Percentiles rank a stretch among this genome's conserved stretches.
Evolutionary conservation across 2,888 invertebrate species (phyloP).

Genomic region (Parapristionchus giblindavisi): DNA sequence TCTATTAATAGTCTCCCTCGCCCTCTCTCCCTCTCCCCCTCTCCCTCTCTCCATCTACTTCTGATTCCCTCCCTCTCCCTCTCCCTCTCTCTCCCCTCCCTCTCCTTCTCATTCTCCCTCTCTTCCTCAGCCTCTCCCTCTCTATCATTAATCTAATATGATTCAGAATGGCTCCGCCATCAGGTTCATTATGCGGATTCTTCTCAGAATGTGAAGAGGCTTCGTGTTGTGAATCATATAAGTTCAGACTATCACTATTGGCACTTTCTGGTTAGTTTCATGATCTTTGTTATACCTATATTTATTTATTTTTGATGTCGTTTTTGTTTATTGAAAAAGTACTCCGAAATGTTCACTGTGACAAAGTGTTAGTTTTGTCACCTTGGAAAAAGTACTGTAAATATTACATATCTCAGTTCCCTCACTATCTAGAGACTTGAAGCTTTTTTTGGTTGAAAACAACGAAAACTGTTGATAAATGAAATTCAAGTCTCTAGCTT

Average conservation of each 20-base stretch:
- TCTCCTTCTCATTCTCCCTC: neutral
- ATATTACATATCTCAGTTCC: too few species aligned
- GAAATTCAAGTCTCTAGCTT: too few species aligned
- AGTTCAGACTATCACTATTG: slow-evolving; percentile 31
- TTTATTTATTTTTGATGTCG: too few species aligned
- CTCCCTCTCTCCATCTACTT: neutral
- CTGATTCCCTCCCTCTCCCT: neutral
- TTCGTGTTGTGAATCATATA: slow-evolving; percentile 36
- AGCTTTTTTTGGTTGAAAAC: too few species aligned
- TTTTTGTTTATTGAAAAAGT: too few species aligned
- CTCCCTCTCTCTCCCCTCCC: slow-evolving; percentile 28
- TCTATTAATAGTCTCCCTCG: slow-evolving; percentile 31
- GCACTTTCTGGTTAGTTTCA: slow-evolving; percentile 28
- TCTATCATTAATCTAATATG: neutral
- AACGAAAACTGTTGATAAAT: too few species aligned
- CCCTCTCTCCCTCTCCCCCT: neutral
- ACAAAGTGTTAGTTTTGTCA: too few species aligned
- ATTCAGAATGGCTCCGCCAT: neutral
- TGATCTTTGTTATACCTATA: too few species aligned
- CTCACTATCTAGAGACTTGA: too few species aligned
- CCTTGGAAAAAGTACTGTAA: too few species aligned
- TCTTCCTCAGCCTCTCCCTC: neutral
- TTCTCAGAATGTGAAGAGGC: slow-evolving; percentile 36
- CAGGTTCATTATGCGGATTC: slow-evolving; percentile 23
- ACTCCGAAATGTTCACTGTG: too few species aligned